Evolutionary conservation across 2,888 invertebrate genomes (phyloP).

Genomic region (Eristalis intricaria): DNA sequence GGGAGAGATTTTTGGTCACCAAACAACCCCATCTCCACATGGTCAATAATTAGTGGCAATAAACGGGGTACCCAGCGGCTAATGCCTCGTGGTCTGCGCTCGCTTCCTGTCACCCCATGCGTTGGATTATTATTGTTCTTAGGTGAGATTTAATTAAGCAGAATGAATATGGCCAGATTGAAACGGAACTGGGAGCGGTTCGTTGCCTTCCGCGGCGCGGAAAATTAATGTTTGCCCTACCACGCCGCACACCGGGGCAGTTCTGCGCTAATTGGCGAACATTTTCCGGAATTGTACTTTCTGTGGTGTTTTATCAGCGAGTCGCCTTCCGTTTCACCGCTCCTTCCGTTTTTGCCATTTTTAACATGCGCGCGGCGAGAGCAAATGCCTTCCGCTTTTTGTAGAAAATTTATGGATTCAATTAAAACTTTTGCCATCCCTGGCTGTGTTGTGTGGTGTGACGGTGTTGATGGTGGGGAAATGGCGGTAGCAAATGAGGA

Average conservation of each 20-base stretch:
- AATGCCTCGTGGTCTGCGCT: conserved; percentile 22
- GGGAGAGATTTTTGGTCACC: conserved; percentile 38
- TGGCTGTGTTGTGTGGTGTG: conserved; percentile 73
- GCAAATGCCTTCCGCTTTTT: conserved; percentile 62
- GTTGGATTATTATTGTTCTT: conserved; percentile 57
- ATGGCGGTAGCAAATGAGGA: conserved; percentile 39
- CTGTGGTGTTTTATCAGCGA: conserved; percentile 56
- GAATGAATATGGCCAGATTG: conserved; percentile 57
- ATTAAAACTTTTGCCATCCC: conserved; percentile 78
- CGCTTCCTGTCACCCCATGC: conserved; percentile 45
- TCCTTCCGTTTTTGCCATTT: conserved; percentile 3
- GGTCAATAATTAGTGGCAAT: conserved; percentile 65
- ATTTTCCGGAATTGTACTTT: conserved; percentile 44
- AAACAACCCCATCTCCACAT: not conserved
- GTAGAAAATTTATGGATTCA: conserved; percentile 78
- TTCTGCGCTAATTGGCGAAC: conserved; percentile 66
- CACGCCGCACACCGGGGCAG: conserved; percentile 16
- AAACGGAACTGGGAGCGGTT: conserved; percentile 47
- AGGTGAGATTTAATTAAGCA: conserved; percentile 71
- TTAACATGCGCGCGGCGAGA: conserved; percentile 32
- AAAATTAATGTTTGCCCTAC: conserved; percentile 60
- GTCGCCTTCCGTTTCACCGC: conserved; percentile 24
- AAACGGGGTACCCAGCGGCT: conserved; percentile 28
- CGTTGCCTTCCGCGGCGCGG: conserved; percentile 60
- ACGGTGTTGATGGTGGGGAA: conserved; percentile 44